Evolutionary conservation across 2,888 invertebrate species (phyloP), one percentile per base, ranked within the genome.

Genomic region (Emmelina monodactyla): DNA sequence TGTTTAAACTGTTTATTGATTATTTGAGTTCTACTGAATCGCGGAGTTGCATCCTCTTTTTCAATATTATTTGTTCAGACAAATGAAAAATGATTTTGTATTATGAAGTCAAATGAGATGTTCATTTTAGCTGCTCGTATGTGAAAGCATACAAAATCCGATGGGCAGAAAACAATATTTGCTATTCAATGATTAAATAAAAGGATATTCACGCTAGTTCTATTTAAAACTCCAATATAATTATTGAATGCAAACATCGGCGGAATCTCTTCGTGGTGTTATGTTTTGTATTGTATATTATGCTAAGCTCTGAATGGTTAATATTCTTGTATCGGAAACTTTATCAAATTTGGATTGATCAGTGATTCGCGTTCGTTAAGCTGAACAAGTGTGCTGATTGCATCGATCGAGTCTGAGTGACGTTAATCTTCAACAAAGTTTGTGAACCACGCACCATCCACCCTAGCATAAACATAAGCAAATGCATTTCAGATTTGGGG

Each of bases 91-190:
- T 53, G 51, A 55, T 62, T 60, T 55, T 54, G 54, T 49, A 65
- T 65, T 63, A 64, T 62, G 53, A 58, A 65, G 56, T 61, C 54
- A 65, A 72, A 68, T 67, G 60, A 64, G 60, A 51, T 66, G 56
- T 63, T 69, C 65, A 63, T 62, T 65, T 67, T 57, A 47, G 56
- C 54, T 56, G 61, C 58, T 57, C 65, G 55, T 42, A 56, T 46
- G 49, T 44, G 50, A 52, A 52, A 58, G 53, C 53, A 46, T 46
- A 52, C 50, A 45, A 51, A 55, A 62, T 58, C 51, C 51, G 51
- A 60, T 59, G 31, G 25, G 32, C 34, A 22, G 31, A 9, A 34
- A 37, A 15, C 25, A 22, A 22, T 42, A 40, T 40, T 40, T 40
- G 31, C 35, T 31, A 32, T 28, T 28, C 22, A 36, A 37, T 34